Evolutionary conservation across 2,888 invertebrate species (phyloP).

Genomic region (Cerceris rybyensis): DNA sequence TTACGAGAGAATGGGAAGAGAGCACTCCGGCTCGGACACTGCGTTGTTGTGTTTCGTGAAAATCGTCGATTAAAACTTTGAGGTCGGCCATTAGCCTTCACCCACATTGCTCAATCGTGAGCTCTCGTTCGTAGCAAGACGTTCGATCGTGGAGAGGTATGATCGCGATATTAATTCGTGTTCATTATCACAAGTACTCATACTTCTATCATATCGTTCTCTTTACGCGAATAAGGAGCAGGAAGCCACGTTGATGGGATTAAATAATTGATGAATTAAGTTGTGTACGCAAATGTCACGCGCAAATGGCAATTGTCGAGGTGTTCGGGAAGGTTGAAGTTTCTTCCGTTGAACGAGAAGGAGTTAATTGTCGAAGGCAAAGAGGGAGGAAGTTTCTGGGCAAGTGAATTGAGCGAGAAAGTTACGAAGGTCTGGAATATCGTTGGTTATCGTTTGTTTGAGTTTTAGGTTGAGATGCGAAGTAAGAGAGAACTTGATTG

Average conservation of each 20-base stretch:
- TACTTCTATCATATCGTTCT: conserved; percentile 46
- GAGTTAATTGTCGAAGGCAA: neutral
- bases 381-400: no score
- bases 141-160: conserved; percentile 42
- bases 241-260: conserved; percentile 8
- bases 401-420: neutral
- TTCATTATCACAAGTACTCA: conserved; percentile 54
- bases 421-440: neutral
- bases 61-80: conserved; percentile 74
- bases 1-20: neutral
- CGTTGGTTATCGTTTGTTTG: neutral
- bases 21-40: neutral
- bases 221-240: conserved; percentile 17
- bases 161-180: conserved; percentile 56
- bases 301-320: no score
- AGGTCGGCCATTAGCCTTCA: conserved; percentile 73
- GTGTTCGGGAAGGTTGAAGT: no score
- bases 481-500: no score
- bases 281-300: neutral
- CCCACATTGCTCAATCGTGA: conserved; percentile 68
- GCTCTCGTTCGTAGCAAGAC: conserved; percentile 40
- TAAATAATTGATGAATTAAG: conserved; percentile 1
- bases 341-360: no score
- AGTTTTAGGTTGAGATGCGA: neutral
- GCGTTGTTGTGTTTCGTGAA: conserved; percentile 62